These are phyloP conservation scores for Homalodisca vitripennis DNA, from an alignment of 1,140 invertebrate genomes.

Conservation along the genomic window DNA sequence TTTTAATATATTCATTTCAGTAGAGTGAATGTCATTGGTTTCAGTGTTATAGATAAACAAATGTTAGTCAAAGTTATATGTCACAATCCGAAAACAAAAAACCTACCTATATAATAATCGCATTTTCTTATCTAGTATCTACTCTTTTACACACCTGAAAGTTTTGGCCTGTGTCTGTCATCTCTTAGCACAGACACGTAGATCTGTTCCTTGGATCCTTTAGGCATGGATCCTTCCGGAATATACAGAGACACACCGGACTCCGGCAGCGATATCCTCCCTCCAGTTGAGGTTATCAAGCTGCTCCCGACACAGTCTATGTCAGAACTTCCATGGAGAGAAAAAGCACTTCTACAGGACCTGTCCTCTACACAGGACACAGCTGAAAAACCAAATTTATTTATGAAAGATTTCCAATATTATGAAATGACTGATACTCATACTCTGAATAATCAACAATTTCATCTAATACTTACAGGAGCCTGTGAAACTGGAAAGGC, in stretches of 20 bases:
- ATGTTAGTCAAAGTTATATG: too few species aligned
- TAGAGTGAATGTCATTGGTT: too few species aligned
- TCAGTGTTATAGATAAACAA: too few species aligned
- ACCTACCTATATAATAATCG: not conserved
- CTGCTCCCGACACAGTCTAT: slow-evolving; percentile 58
- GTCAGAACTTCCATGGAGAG: slow-evolving; percentile 44
- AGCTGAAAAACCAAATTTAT: slow-evolving; percentile 6
- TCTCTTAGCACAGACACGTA: slow-evolving; percentile 87
- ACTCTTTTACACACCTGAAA: too few species aligned
- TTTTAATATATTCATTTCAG: too few species aligned
- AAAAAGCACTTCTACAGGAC: slow-evolving; percentile 4
- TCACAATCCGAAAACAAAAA: not conserved
- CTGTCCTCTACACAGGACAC: slow-evolving; percentile 11
- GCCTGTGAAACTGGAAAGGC: slow-evolving; percentile 57
- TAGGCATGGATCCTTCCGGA: slow-evolving; percentile 83
- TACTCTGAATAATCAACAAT: not conserved
- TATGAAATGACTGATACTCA: not conserved
- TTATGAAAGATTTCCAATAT: not conserved
- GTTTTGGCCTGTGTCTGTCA: slow-evolving; percentile 81
- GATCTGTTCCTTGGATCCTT: slow-evolving; percentile 77
- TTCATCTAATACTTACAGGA: slow-evolving; percentile 45
- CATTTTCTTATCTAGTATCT: slow-evolving; percentile 32
- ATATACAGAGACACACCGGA: slow-evolving; percentile 82
- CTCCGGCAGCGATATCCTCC: slow-evolving; percentile 75
- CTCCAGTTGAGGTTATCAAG: slow-evolving; percentile 67